phyloP scores from a whole-genome alignment of 1,140 invertebrate species.

The Frieseomelitta varia region DNA sequence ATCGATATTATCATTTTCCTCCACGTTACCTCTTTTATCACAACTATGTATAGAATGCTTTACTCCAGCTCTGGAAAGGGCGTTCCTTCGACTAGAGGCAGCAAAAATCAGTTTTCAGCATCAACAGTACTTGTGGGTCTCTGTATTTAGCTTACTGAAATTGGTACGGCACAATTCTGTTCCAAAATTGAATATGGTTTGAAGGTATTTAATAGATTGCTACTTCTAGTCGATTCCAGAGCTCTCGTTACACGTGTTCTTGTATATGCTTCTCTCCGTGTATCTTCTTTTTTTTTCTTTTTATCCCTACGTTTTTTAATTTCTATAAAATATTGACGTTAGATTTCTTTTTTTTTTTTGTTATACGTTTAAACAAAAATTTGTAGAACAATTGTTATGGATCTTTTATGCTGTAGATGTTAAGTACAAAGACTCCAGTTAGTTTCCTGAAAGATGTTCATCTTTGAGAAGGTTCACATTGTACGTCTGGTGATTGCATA shows the following conservation, averaged over 20 bases:
- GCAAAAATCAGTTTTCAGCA: neutral
- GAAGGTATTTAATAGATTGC: neutral
- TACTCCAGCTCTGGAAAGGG: neutral
- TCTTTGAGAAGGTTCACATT: constrained; percentile 75
- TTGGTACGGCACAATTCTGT: neutral
- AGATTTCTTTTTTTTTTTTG: neutral
- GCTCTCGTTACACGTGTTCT: neutral
- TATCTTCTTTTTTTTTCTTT: neutral
- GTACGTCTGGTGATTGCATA: constrained; percentile 67
- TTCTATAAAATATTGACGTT: neutral
- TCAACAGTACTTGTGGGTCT: too few relatives aligned
- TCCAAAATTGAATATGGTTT: neutral
- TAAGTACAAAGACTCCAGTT: too few relatives aligned
- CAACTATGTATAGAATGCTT: constrained; percentile 31
- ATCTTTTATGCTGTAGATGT: neutral
- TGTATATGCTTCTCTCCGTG: neutral
- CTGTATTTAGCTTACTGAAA: too few relatives aligned
- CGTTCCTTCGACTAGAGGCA: neutral
- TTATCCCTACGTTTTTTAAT: neutral
- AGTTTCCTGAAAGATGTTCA: constrained; percentile 62
- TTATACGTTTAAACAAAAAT: neutral
- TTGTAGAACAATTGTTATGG: neutral
- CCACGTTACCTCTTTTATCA: constrained; percentile 19
- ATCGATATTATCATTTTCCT: constrained; percentile 36
- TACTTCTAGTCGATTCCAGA: neutral